Evolutionary conservation across 2,888 invertebrate genomes (phyloP), one percentile per base, ranked within the genome.

Genomic region (Drosophila fulvimacula): DNA sequence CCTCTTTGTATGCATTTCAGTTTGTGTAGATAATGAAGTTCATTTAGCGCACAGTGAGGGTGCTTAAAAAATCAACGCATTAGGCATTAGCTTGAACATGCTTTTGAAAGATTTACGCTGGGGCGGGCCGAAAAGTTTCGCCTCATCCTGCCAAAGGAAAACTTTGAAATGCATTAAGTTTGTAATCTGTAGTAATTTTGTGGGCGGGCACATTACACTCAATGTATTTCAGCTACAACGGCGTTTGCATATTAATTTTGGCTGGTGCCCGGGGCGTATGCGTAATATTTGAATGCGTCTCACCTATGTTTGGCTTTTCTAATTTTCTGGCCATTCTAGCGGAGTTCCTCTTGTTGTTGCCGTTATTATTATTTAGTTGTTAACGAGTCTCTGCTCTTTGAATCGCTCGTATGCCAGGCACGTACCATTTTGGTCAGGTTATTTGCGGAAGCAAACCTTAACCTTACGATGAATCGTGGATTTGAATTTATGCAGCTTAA

Each of bases 121-220:
- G 41, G 57, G 61, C 48, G 49, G 36, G 61, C 48, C 48, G 42
- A 57, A 69, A 82, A 73, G 42, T 81, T 87, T 70, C 34, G 7
- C 44, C 52, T 56, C 65, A 48, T 49, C 53, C 57, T 44, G 44
- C 57, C 39, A 34, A n/a, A 21, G 36, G 17, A 52, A 79, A 88
- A 79, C 73, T 88, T 83, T 70, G 73, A 72, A 75, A 89, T 70
- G 88, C 88, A 84, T 84, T 84, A 79, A 76, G 76, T 79, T 73
- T 61, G 79, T 87, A 84, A 89, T 87, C 88, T 75, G 71, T 69
- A 59, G 67, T 71, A 68, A 65, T 61, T 78, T 58, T 34, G 39
- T 30, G 13, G 34, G 56, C 58, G 68, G 69, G 60, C 66, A 79
- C 86, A 82, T 86, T 81, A 46, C 65, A 68, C 58, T 62, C 61